phyloP scores from a whole-genome alignment of 2,113 vertebrate species.

The Phaethornis superciliosus region DNA sequence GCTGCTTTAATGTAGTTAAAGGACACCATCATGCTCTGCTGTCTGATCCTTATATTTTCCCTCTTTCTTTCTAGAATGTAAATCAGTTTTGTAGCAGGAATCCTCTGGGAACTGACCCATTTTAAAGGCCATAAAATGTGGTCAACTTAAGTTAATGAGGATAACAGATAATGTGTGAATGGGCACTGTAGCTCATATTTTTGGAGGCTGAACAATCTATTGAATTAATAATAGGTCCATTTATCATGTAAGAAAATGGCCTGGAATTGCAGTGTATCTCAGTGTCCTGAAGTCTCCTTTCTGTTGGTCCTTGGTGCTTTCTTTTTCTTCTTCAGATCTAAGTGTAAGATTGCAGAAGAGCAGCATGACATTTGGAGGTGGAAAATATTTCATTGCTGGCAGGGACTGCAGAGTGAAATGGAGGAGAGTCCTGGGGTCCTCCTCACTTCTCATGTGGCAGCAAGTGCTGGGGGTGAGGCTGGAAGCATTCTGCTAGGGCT shows the following conservation, averaged over 20 bases:
- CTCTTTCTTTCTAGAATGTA: background rate
- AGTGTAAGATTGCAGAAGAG: background rate
- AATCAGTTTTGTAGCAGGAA: constrained; percentile 23
- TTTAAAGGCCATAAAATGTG: constrained; percentile 60
- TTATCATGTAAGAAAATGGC: constrained; percentile 18
- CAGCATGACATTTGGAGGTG: background rate
- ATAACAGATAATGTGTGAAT: constrained; percentile 42
- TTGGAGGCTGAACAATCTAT: constrained; percentile 37
- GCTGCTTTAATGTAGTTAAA: background rate
- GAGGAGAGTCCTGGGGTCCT: background rate
- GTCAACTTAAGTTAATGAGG: constrained; percentile 44
- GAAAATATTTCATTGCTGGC: background rate
- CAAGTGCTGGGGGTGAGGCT: background rate
- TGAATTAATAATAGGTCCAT: constrained; percentile 42
- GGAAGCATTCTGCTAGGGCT: background rate
- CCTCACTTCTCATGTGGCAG: background rate
- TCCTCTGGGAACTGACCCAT: constrained; percentile 38
- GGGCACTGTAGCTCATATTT: constrained; percentile 8
- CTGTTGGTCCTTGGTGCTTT: background rate
- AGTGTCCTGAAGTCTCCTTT: background rate
- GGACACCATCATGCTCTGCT: background rate
- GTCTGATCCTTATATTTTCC: background rate
- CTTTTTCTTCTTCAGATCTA: background rate
- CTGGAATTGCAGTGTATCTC: background rate
- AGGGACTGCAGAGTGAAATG: background rate